A percentile compares a stretch with the other conserved stretches of the same genome.
phyloP scores from a whole-genome alignment of 2,888 invertebrate species.

The Syrphus vitripennis region DNA sequence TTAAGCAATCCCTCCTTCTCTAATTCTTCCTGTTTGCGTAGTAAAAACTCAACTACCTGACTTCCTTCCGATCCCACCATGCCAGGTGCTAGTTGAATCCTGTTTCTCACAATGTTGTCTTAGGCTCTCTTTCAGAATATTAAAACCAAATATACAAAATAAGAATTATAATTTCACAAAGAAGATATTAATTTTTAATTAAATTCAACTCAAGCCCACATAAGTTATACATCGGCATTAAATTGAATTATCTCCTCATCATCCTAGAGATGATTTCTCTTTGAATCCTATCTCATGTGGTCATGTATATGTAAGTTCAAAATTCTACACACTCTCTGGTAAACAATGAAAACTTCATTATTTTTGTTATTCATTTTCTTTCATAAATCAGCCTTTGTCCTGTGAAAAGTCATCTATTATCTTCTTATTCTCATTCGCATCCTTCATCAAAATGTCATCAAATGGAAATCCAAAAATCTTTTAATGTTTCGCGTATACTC shows the following conservation, averaged over 20 bases:
- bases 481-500: constrained; percentile 35
- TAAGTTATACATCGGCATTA: neutral
- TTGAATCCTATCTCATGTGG: neutral
- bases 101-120: neutral
- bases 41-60: neutral
- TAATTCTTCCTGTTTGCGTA: neutral
- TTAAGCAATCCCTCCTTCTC: neutral
- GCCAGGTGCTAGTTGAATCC: constrained; percentile 26
- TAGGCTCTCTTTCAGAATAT: neutral
- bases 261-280: neutral
- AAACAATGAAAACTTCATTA: neutral
- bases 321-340: neutral
- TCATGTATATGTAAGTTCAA: constrained; percentile 9
- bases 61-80: neutral
- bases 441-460: constrained; percentile 67
- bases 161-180: neutral
- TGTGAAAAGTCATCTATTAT: constrained; percentile 38
- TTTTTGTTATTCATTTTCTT: neutral
- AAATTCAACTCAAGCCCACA: neutral
- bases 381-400: neutral
- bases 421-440: constrained; percentile 6
- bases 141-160: constrained; percentile 12
- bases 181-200: neutral
- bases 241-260: constrained; percentile 22
- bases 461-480: constrained; percentile 54